phyloP scores from a whole-genome alignment of 2,888 invertebrate species.

The Eulithis testata region DNA sequence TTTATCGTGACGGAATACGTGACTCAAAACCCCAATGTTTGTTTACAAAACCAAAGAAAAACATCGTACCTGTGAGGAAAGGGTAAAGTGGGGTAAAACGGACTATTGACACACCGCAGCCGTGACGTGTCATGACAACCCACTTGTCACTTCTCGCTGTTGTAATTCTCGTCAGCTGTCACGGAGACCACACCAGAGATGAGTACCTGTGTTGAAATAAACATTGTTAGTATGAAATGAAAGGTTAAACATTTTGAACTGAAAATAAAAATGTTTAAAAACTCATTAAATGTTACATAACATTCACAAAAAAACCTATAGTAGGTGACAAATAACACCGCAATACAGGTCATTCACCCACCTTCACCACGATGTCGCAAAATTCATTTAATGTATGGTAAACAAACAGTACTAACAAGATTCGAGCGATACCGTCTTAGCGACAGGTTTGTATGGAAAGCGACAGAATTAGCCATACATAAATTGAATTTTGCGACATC shows the following conservation, averaged over 20 bases:
- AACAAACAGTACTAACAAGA: no score
- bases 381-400: no score
- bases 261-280: not conserved
- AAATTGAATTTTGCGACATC: no score
- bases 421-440: no score
- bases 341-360: no score
- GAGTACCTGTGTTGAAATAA: constrained; percentile 31
- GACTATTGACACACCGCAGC: constrained; percentile 13
- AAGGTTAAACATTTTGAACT: not conserved
- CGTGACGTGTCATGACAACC: constrained; percentile 33
- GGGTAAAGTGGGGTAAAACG: constrained; percentile 11
- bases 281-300: no score
- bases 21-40: not conserved
- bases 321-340: no score
- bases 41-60: constrained; percentile 1
- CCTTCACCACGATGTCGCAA: no score
- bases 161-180: constrained; percentile 36
- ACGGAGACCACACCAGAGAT: constrained; percentile 39
- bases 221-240: constrained; percentile 34
- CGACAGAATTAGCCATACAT: no score
- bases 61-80: not conserved
- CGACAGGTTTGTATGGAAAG: no score
- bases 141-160: constrained; percentile 37
- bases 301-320: no score
- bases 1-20: not conserved